phyloP scores from a whole-genome alignment of 2,113 vertebrate species.

The Recurvirostra avosetta region DNA sequence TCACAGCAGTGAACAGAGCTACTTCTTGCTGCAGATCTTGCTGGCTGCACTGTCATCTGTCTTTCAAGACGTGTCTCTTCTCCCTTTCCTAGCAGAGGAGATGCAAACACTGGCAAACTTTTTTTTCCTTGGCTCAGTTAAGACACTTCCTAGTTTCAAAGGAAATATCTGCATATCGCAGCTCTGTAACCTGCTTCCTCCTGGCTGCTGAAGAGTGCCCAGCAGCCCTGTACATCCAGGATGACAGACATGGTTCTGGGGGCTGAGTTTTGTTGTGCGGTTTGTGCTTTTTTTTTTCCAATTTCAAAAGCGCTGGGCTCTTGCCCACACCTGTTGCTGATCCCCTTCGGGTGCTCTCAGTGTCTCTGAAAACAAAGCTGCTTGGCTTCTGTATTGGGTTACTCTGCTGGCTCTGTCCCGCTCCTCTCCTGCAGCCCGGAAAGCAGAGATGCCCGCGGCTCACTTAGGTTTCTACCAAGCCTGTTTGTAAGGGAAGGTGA shows the following conservation, averaged over 20 bases:
- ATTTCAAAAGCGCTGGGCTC: conserved; percentile 24
- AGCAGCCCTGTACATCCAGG: background rate
- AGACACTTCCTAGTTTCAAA: background rate
- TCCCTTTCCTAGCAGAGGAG: background rate
- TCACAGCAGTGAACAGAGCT: background rate
- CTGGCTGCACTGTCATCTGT: background rate
- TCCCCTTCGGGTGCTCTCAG: background rate
- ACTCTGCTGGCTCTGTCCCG: background rate
- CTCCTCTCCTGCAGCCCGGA: background rate
- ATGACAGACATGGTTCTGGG: background rate
- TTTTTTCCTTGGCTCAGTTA: background rate
- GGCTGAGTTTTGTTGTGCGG: background rate
- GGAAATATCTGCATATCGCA: background rate
- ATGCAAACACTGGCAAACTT: background rate
- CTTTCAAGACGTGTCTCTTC: background rate
- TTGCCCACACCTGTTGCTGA: conserved; percentile 47
- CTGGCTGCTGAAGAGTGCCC: background rate
- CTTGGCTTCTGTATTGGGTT: conserved; percentile 49
- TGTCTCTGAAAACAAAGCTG: conserved; percentile 52
- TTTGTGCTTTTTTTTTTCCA: background rate
- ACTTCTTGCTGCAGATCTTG: background rate
- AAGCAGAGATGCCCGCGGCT: background rate
- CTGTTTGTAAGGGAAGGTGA: background rate
- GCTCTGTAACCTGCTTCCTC: background rate
- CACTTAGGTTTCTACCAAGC: background rate